phyloP scores from a whole-genome alignment of 2,113 vertebrate genomes.

The Pelvicachromis taeniatus region DNA sequence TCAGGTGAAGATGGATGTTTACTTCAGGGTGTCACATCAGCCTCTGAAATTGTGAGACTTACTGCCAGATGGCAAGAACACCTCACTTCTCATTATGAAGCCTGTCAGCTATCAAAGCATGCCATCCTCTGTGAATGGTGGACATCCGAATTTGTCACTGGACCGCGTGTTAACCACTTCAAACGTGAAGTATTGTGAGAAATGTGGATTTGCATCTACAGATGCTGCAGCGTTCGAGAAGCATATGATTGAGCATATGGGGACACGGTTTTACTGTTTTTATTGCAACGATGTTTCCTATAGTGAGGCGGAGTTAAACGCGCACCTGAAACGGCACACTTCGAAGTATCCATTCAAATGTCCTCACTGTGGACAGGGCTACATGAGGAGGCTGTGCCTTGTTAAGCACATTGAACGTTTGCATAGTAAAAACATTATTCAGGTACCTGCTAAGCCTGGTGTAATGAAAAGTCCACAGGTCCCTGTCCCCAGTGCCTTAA shows the following conservation, averaged over 20 bases:
- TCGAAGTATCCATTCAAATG: conserved; percentile 83
- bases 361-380: conserved; percentile 87
- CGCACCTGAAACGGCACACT: conserved; percentile 85
- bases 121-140: conserved; percentile 11
- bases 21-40: neutral
- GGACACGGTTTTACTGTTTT: conserved; percentile 48
- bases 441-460: conserved; percentile 30
- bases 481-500: conserved; percentile 43
- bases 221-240: conserved; percentile 27
- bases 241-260: conserved; percentile 47
- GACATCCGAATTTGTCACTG: neutral
- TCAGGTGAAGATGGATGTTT: conserved; percentile 6
- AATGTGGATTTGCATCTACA: conserved; percentile 42
- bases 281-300: conserved; percentile 81
- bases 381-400: conserved; percentile 86
- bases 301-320: conserved; percentile 85
- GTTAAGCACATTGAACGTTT: conserved; percentile 86
- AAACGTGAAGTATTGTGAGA: conserved; percentile 46
- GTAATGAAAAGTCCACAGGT: neutral
- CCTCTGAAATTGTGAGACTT: neutral
- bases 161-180: conserved; percentile 1
- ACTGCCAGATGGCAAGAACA: conserved; percentile 17
- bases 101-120: conserved; percentile 45
- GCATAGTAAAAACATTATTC: conserved; percentile 69
- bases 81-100: conserved; percentile 38